Percentiles rank a stretch among this genome's conserved stretches.
phyloP scores from a whole-genome alignment of 2,797 vertebrate species.

The Remorina albescens region DNA sequence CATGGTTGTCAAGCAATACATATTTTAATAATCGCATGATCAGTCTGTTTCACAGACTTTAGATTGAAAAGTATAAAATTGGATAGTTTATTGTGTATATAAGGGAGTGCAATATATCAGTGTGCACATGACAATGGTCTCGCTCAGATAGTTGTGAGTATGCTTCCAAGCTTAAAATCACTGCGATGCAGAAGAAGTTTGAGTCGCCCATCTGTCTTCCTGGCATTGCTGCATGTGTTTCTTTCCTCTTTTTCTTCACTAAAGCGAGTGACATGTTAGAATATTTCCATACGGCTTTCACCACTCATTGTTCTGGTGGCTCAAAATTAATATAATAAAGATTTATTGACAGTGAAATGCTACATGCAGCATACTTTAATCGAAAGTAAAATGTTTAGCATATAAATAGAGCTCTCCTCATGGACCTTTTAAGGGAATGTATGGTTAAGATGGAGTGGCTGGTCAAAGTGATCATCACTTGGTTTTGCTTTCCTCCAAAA shows the following conservation, averaged over 20 bases:
- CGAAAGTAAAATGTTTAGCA: conserved; percentile 34
- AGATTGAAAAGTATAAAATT: neutral
- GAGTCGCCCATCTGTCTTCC: conserved; percentile 1
- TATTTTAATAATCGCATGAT: neutral
- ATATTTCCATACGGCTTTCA: conserved; percentile 32
- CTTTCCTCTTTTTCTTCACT: neutral
- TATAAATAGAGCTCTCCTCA: conserved; percentile 46
- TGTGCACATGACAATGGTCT: neutral
- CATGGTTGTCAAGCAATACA: neutral
- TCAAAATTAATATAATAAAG: conserved; percentile 47
- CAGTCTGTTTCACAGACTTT: neutral
- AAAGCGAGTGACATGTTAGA: conserved; percentile 11
- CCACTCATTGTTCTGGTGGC: conserved; percentile 19
- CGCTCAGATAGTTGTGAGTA: neutral
- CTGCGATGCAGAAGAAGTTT: conserved; percentile 8
- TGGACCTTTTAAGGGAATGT: conserved; percentile 49
- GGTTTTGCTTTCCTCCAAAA: conserved; percentile 61
- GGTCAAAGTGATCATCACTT: conserved; percentile 72
- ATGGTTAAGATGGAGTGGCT: conserved; percentile 50
- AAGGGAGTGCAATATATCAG: neutral
- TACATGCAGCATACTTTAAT: conserved; percentile 37
- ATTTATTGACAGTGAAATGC: conserved; percentile 46
- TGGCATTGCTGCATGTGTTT: conserved; percentile 12
- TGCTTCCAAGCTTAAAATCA: neutral
- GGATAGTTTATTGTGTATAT: neutral